Base-by-base conservation (phyloP, 2,888 invertebrate genomes). In the Cephalotes varians region DNA sequence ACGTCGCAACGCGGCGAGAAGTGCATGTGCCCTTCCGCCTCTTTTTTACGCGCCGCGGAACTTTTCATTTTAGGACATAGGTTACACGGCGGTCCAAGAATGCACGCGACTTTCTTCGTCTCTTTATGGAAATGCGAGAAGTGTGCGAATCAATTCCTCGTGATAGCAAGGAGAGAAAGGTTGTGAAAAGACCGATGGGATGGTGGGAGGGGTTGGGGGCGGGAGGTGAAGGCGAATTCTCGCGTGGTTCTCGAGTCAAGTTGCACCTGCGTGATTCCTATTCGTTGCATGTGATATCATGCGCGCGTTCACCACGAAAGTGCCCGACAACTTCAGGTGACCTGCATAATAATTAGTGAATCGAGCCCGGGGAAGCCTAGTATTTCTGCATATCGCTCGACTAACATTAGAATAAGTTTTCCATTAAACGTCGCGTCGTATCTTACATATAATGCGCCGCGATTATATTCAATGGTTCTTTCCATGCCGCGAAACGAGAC, bases 121-220 rank as follows among this genome's bases (percentile, higher is more conserved):
- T 92, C 90, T 93, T 93, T 93, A 93, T 93, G 93, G 93, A 92
- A 93, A 92, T 88, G 92, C 92, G 92, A 92, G 92, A 93, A 93
- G 90, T 92, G 91, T 91, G 92, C 91, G 92, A 93, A 92, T 92
- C 88, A 87, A 88, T 89, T 87, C 87, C 87, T 85, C 85, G 74
- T 79, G 83, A 40, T 83, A 80, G 82, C 69, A 49, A 84, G 54
- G 83, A 64, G 84, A 82, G 72, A 85, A 76, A 86, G 83, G 72
- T 65, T 73, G 77, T 40, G 54, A 77, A 77, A 64, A 60, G 71
- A 56, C 60, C 31, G 58, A 10, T 31, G 28, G 25, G 44, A n/a
- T n/a, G n/a, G n/a, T n/a, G n/a, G n/a, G n/a, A n/a, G 51, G 47
- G 28, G 58, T 54, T 54, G 58, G 72, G 64, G 80, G 76, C 49